A percentile compares a stretch with the other conserved stretches of the same genome.
These are phyloP conservation scores for Trissolcus japonicus DNA, from an alignment of 2,888 invertebrate genomes.

Conservation along the genomic window DNA sequence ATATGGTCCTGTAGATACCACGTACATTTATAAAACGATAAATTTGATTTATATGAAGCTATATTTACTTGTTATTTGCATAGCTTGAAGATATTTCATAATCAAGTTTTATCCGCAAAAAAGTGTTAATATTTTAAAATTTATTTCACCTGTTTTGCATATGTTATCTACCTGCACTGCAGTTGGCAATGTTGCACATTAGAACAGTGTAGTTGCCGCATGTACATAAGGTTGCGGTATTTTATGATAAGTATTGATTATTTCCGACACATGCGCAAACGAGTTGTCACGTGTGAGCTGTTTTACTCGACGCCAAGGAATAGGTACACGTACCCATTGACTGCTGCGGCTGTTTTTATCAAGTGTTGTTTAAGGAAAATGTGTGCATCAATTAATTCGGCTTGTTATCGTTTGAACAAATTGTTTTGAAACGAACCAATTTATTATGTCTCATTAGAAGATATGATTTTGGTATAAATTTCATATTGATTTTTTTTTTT, in stretches of 20 bases:
- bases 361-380: conserved; percentile 29
- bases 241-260: conserved; percentile 52
- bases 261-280: conserved; percentile 41
- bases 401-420: too few relatives aligned
- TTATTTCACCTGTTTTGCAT: background rate
- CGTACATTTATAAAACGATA: too few relatives aligned
- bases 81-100: too few relatives aligned
- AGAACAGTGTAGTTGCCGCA: conserved; percentile 20
- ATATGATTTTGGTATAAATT: conserved; percentile 6
- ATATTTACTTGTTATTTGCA: too few relatives aligned
- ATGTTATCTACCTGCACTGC: conserved; percentile 41
- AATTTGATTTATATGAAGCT: too few relatives aligned
- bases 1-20: too few relatives aligned
- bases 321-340: conserved; percentile 39
- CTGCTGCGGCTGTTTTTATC: conserved; percentile 28
- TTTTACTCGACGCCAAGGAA: conserved; percentile 42
- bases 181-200: conserved; percentile 46
- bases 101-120: too few relatives aligned
- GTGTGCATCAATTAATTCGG: conserved; percentile 11
- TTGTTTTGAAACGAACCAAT: too few relatives aligned
- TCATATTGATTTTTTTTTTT: background rate
- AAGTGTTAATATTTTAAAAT: background rate
- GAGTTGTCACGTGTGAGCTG: conserved; percentile 45
- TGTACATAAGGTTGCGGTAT: conserved; percentile 40
- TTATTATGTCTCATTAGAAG: background rate